phyloP scores from a whole-genome alignment of 2,888 invertebrate genomes.

The Standfussiana lucernea region DNA sequence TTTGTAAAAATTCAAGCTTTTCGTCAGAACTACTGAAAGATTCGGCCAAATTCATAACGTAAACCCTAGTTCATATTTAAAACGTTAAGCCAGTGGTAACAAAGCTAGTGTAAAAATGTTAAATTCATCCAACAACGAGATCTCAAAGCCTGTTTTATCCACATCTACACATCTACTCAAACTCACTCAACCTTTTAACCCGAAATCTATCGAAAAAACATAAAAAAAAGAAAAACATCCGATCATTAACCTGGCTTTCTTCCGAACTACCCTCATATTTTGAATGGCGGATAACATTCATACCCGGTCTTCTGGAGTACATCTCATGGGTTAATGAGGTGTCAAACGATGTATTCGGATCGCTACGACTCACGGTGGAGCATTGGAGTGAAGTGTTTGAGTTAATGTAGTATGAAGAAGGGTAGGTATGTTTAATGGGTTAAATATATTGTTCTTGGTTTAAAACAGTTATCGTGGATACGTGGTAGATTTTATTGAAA shows the following conservation, averaged over 20 bases:
- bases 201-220: conserved; percentile 36
- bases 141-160: background rate
- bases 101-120: too few species aligned
- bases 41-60: background rate
- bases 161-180: conserved; percentile 11
- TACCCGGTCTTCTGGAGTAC: conserved; percentile 13
- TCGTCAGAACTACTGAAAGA: background rate
- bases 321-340: conserved; percentile 52
- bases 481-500: background rate
- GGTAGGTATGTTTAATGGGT: background rate
- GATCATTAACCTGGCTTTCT: conserved; percentile 42
- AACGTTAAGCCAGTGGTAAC: too few species aligned
- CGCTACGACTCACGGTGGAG: conserved; percentile 27
- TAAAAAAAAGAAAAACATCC: conserved; percentile 11
- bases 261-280: conserved; percentile 33
- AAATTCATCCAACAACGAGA: too few species aligned
- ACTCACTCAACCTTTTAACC: background rate
- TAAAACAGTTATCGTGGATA: background rate
- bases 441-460: conserved; percentile 8
- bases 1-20: background rate
- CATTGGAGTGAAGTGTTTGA: conserved; percentile 13
- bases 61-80: too few species aligned
- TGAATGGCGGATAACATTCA: conserved; percentile 44
- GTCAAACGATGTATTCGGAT: conserved; percentile 43
- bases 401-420: conserved; percentile 30